Evolutionary conservation across 2,888 invertebrate species (phyloP).

Genomic region (Lasioglossum pauxillum): DNA sequence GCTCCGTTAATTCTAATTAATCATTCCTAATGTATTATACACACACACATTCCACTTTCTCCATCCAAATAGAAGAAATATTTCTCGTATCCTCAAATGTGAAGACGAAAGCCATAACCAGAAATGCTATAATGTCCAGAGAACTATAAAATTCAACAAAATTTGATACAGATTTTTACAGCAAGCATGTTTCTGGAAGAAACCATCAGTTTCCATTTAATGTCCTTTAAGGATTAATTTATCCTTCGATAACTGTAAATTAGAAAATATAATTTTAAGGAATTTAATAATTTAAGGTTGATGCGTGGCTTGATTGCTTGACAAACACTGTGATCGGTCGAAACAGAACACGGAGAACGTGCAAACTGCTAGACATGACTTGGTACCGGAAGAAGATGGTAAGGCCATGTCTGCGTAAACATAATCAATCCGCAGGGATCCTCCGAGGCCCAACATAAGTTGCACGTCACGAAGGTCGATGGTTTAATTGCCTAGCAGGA

Average conservation of each 20-base stretch:
- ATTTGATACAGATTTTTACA: too few relatives aligned
- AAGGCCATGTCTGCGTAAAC: conserved; percentile 1
- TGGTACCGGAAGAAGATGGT: background rate
- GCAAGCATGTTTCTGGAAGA: background rate
- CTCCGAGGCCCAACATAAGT: conserved; percentile 28
- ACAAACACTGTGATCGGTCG: background rate
- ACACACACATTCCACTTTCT: background rate
- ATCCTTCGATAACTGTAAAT: background rate
- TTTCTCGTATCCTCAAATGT: too few relatives aligned
- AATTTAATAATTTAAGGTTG: too few relatives aligned
- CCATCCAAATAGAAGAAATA: too few relatives aligned
- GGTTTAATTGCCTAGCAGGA: conserved; percentile 55
- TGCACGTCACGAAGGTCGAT: conserved; percentile 37
- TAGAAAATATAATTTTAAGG: background rate
- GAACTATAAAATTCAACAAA: too few relatives aligned
- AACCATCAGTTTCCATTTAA: background rate
- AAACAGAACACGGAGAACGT: background rate
- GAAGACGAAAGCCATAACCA: too few relatives aligned
- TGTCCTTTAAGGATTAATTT: background rate
- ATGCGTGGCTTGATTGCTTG: background rate
- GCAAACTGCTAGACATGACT: background rate
- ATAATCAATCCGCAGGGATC: background rate
- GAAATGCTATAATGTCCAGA: too few relatives aligned
- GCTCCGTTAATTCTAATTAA: background rate
- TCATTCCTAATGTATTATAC: background rate